phyloP scores from a whole-genome alignment of 2,797 vertebrate genomes.

The Crypturellus tataupa region DNA sequence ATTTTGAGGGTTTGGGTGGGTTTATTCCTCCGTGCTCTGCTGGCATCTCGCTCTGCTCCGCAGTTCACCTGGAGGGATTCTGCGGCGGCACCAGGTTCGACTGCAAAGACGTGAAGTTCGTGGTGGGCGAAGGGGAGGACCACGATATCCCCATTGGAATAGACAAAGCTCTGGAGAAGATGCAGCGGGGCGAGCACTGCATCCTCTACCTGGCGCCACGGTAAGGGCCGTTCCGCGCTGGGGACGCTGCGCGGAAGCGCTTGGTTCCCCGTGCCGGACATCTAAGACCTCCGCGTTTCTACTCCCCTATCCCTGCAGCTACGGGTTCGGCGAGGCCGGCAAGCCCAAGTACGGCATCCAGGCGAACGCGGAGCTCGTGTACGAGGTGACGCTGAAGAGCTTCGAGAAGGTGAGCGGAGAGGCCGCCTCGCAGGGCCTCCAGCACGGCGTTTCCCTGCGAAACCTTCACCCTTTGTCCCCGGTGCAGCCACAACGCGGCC shows the following conservation, averaged over 20 bases:
- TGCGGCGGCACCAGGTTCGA: conserved; percentile 87
- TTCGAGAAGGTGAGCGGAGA: conserved; percentile 90
- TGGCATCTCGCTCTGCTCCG: background rate
- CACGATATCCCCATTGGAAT: conserved; percentile 92
- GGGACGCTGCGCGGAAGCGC: background rate
- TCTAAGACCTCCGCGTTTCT: background rate
- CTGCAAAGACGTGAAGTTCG: conserved; percentile 89
- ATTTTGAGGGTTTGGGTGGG: background rate
- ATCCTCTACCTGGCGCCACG: conserved; percentile 89
- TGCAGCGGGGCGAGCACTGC: conserved; percentile 95
- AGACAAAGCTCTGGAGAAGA: conserved; percentile 96
- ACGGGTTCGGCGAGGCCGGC: conserved; percentile 92
- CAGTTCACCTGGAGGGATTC: conserved; percentile 92
- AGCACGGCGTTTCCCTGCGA: background rate
- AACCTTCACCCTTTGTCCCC: conserved; percentile 1
- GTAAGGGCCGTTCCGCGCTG: conserved; percentile 77
- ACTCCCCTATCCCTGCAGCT: conserved; percentile 81
- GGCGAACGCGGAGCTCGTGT: conserved; percentile 89
- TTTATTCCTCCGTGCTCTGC: background rate
- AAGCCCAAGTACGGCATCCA: conserved; percentile 89
- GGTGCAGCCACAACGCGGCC: background rate
- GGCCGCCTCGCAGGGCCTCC: background rate
- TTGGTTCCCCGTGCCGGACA: background rate
- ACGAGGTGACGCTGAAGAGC: conserved; percentile 93
- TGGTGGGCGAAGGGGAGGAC: conserved; percentile 92